Conservation (phyloP, 2,113 vertebrate genomes). For the Hippolais icterina region DNA sequence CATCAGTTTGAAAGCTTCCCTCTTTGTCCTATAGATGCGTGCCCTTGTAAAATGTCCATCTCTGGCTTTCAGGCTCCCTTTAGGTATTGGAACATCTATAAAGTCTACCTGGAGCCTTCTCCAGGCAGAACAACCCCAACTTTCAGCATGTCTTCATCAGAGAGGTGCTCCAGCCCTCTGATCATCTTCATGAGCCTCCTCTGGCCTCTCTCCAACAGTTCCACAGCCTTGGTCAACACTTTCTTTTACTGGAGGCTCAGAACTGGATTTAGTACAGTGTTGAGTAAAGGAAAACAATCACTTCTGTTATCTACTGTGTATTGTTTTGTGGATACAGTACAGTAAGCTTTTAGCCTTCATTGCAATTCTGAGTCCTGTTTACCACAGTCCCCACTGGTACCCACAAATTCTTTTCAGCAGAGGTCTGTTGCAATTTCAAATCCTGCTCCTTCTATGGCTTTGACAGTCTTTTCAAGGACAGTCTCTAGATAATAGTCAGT, state of each 20-base stretch:
- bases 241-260: neutral
- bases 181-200: neutral
- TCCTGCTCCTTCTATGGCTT: too few relatives aligned
- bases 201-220: neutral
- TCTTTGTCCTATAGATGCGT: fast-evolving
- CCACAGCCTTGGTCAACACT: neutral
- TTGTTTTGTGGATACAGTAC: neutral
- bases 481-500: too few relatives aligned
- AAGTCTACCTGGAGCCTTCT: neutral
- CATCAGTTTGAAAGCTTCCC: neutral
- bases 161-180: neutral
- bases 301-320: neutral
- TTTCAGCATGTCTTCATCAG: neutral
- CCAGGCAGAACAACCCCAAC: neutral
- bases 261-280: neutral
- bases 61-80: neutral
- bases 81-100: neutral
- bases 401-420: neutral
- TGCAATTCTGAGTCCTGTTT: neutral
- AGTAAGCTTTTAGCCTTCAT: neutral
- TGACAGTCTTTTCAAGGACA: too few relatives aligned
- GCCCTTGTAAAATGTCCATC: neutral
- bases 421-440: neutral
- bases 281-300: neutral
- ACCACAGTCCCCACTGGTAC: neutral